Evolutionary conservation across 2,797 vertebrate genomes (phyloP).

Genomic region (Holocentrus rufus): DNA sequence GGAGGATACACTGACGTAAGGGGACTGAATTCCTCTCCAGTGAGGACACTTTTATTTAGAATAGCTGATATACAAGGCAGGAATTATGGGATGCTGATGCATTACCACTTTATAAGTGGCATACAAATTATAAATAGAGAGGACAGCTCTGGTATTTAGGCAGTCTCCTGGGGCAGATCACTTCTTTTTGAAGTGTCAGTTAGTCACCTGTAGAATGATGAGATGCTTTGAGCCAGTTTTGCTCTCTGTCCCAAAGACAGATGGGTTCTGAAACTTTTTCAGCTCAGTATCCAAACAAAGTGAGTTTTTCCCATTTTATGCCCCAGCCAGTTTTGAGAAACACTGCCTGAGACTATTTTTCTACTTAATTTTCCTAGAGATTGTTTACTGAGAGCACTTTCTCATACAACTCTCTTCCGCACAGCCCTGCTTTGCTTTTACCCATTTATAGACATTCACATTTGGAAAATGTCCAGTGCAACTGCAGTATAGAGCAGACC

Average conservation of each 20-base stretch:
- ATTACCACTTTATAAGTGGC: conserved; percentile 67
- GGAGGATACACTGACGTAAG: conserved; percentile 60
- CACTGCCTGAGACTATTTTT: neutral
- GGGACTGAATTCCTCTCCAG: conserved; percentile 65
- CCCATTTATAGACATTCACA: neutral
- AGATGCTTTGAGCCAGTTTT: conserved; percentile 9
- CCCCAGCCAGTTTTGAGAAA: neutral
- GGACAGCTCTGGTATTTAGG: conserved; percentile 49
- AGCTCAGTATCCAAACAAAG: neutral
- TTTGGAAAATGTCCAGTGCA: neutral
- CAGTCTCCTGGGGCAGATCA: conserved; percentile 39
- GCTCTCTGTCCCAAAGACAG: conserved; percentile 4
- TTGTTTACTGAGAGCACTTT: neutral
- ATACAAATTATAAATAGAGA: conserved; percentile 64
- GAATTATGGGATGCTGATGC: conserved; percentile 62
- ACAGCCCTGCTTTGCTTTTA: neutral
- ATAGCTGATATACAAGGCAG: conserved; percentile 54
- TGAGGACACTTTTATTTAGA: conserved; percentile 75
- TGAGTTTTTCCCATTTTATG: neutral
- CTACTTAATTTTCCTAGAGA: neutral
- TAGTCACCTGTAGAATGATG: conserved; percentile 35
- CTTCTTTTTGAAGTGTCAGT: conserved; percentile 55
- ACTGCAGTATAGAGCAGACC: neutral
- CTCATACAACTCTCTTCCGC: neutral
- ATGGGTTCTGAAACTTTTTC: conserved; percentile 4